These are phyloP conservation scores for Hyperoplus lanceolatus DNA, from an alignment of 2,797 vertebrate species.

Conservation along the genomic window DNA sequence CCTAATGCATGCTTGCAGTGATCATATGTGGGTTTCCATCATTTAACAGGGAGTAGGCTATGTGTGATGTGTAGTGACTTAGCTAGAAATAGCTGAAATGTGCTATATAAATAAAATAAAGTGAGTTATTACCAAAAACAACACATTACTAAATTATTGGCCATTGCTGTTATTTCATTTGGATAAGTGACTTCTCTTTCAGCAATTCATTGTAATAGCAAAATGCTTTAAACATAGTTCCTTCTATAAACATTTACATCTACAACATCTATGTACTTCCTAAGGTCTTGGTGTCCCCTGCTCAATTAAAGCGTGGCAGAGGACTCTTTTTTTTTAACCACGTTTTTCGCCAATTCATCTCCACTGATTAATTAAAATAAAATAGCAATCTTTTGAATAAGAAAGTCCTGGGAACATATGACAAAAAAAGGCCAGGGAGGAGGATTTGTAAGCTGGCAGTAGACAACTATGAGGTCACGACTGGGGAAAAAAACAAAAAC, in stretches of 20 bases:
- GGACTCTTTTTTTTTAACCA: not conserved
- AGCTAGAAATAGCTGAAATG: not conserved
- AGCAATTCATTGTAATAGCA: not conserved
- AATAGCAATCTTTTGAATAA: not conserved
- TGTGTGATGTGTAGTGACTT: not conserved
- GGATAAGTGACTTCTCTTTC: not conserved
- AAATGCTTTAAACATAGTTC: not conserved
- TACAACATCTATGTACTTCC: not conserved
- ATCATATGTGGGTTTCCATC: not conserved
- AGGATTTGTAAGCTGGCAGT: not conserved
- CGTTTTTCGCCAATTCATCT: not conserved
- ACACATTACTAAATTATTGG: not conserved
- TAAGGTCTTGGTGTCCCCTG: not conserved
- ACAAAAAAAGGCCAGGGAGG: not conserved
- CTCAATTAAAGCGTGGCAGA: not conserved
- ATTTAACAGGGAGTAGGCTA: not conserved
- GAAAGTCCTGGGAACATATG: not conserved
- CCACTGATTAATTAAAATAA: not conserved
- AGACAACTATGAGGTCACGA: slow-evolving; percentile 33
- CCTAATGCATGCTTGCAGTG: not conserved
- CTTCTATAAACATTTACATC: not conserved
- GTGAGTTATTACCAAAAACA: not conserved
- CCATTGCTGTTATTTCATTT: not conserved
- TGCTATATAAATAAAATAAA: not conserved
- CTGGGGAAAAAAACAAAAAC: slow-evolving; percentile 28